These are phyloP conservation scores for Drosophila falleni DNA, from an alignment of 2,888 invertebrate species.

Conservation along the genomic window DNA sequence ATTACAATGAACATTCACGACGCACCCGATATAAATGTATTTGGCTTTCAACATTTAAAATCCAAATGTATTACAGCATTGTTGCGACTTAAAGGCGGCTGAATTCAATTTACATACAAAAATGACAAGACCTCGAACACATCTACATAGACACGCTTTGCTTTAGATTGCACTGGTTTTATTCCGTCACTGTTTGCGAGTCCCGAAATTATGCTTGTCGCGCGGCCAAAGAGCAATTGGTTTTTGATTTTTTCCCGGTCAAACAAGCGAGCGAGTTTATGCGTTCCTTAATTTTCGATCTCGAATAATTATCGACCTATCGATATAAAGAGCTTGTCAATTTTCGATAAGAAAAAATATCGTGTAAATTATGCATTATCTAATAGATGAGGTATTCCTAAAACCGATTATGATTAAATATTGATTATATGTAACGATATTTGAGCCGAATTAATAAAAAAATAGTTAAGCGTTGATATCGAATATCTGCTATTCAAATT, in stretches of 20 bases:
- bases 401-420: too few relatives aligned
- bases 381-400: neutral
- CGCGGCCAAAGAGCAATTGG: conserved; percentile 31
- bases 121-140: conserved; percentile 17
- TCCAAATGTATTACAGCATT: conserved; percentile 26
- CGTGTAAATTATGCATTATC: neutral
- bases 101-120: conserved; percentile 43
- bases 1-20: conserved; percentile 48
- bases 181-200: conserved; percentile 31
- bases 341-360: conserved; percentile 12
- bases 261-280: conserved; percentile 34
- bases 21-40: conserved; percentile 48
- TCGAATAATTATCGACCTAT: conserved; percentile 26
- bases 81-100: conserved; percentile 32
- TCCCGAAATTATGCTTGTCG: conserved; percentile 48
- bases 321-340: neutral
- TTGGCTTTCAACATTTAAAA: conserved; percentile 46
- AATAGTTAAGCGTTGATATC: too few relatives aligned
- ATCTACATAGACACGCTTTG: conserved; percentile 19
- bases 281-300: conserved; percentile 12
- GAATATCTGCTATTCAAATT: too few relatives aligned
- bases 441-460: too few relatives aligned
- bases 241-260: conserved; percentile 71
- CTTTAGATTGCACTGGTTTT: conserved; percentile 14
- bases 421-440: too few relatives aligned